A percentile compares a stretch with the other conserved stretches of the same genome.
Conservation (phyloP, 2,797 vertebrate species). For the Bradypodion pumilum region DNA sequence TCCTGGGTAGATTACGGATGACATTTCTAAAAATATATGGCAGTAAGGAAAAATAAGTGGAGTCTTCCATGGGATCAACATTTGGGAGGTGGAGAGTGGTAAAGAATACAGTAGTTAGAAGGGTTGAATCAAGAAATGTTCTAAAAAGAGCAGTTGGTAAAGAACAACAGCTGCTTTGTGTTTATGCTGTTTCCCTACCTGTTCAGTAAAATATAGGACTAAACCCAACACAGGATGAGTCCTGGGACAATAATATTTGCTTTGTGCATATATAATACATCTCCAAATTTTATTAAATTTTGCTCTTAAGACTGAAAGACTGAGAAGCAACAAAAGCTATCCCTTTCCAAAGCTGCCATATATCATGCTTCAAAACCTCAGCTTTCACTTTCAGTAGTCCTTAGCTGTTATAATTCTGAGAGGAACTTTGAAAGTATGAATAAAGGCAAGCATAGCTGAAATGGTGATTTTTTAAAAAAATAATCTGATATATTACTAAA, state of each 20-base stretch:
- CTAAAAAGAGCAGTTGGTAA: background rate
- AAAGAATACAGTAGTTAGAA: no score
- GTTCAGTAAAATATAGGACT: background rate
- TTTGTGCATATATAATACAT: background rate
- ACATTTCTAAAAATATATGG: background rate
- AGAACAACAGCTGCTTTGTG: background rate
- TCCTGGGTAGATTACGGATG: no score
- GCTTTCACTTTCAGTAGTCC: background rate
- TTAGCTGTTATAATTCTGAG: background rate
- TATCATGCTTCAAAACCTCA: background rate
- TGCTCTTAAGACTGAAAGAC: background rate
- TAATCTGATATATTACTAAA: background rate
- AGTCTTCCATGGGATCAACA: background rate
- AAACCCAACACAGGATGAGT: background rate
- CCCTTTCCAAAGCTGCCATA: background rate
- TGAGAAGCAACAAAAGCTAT: background rate
- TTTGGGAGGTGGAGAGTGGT: no score
- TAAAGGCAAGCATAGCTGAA: constrained; percentile 5
- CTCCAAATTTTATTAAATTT: background rate
- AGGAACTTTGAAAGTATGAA: background rate
- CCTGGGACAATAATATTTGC: background rate
- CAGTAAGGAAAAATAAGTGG: background rate
- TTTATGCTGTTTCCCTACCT: background rate
- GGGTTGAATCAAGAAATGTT: background rate
- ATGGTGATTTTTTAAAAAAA: background rate